Base-by-base conservation (phyloP, 2,113 vertebrate species). In the Xiphophorus couchianus region DNA sequence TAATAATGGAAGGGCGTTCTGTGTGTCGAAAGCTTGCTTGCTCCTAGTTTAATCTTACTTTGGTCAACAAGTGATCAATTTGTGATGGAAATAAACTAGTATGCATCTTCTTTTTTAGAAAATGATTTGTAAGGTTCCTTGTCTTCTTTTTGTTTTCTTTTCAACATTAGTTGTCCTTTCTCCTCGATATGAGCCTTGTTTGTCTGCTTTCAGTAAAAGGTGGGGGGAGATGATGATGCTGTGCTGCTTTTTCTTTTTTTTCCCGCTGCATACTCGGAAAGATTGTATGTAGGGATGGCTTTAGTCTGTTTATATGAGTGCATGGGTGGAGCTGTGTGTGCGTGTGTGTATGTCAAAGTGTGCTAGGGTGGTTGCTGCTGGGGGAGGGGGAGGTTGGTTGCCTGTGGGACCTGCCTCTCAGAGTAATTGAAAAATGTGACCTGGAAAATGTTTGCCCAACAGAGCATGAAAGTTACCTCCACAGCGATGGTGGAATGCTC, bases 401-500 rank as follows among this genome's bases (percentile, higher is more conserved):
- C 88, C 85, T 86, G 84, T 84, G 89, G 87, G 89, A 91, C 87
- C 86, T 92, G 91, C 86, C 92, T 94, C 93, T 94, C 93, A 93
- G 91, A 92, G 93, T 95, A 95, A 95, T 95, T 95, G 94, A 95
- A 95, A 93, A 95, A 94, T 94, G 92, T 94, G 94, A 95, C 94
- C 94, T 94, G 94, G 94, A 94, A 95, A 94, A 94, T 95, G 94
- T 95, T 94, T 94, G 93, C 92, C 93, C 93, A 94, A 86, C 83
- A 64, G 93, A 94, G 94, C 94, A 94, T 95, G 94, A 95, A 95
- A 94, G 94, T 93, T 95, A 95, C 93, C 93, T 94, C 92, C 91
- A 87, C 88, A 91, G 91, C 69, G 82, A 81, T 64, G 84, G 84
- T 77, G 79, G 89, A 72, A 62, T 73, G 82, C 86, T 88, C 86